Percentiles rank a stretch among this genome's conserved stretches.
Conservation (phyloP, 2,113 vertebrate species). For the Seriola dumerili region DNA sequence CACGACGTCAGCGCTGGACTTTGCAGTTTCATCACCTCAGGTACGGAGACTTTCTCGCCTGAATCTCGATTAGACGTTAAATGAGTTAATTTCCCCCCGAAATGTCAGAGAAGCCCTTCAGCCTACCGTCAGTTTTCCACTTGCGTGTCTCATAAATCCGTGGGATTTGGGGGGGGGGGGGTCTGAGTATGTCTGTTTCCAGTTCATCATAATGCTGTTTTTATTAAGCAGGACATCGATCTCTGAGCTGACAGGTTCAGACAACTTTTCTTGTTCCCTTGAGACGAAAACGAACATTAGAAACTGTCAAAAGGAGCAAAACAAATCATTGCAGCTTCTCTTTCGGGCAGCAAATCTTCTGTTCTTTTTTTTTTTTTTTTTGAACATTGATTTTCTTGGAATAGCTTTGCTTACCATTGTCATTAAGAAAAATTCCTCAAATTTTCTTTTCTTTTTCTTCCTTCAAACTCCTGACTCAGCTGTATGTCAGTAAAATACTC, state of each 20-base stretch:
- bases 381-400: too few species aligned
- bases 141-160: conserved; percentile 41
- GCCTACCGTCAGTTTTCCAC: conserved; percentile 12
- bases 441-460: too few species aligned
- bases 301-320: background rate
- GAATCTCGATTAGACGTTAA: background rate
- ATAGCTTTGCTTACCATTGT: too few species aligned
- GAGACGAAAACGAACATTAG: background rate
- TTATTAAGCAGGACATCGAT: conserved; percentile 18
- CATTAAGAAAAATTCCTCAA: too few species aligned
- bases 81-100: background rate
- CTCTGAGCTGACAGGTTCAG: conserved; percentile 5
- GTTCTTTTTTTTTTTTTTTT: background rate
- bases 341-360: background rate
- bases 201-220: conserved; percentile 36
- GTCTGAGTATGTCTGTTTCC: conserved; percentile 23
- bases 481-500: too few species aligned
- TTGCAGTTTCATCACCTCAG: background rate
- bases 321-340: background rate
- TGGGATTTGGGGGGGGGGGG: conserved; percentile 4
- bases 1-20: background rate
- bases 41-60: background rate
- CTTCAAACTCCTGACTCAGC: too few species aligned
- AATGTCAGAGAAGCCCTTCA: background rate
- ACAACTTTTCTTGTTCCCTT: background rate